Evolutionary conservation across 53 echinoderm and acorn worm species (phyloP).

Genomic region (Holothuria scabra): DNA sequence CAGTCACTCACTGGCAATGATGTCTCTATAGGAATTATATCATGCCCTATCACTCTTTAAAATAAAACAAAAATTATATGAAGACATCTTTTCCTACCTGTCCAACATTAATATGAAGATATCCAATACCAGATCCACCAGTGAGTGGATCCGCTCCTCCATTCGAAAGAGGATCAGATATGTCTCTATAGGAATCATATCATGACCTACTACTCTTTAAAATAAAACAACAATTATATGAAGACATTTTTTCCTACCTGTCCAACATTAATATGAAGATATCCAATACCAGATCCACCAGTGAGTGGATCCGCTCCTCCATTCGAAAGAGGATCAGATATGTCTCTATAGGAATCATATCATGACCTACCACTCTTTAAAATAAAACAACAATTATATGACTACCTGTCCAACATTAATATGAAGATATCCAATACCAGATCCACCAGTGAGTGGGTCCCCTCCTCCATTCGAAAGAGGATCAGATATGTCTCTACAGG

Average conservation of each 20-base stretch:
- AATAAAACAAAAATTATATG: background rate
- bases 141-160: conserved; percentile 51
- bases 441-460: conserved; percentile 60
- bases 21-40: conserved; percentile 70
- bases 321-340: conserved; percentile 61
- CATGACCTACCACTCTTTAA: conserved; percentile 44
- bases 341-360: conserved; percentile 71
- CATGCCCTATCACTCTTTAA: conserved; percentile 44
- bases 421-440: conserved; percentile 76
- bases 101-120: conserved; percentile 64
- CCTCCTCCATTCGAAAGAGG: conserved; percentile 55
- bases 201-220: conserved; percentile 44
- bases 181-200: conserved; percentile 71
- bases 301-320: conserved; percentile 51
- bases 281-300: conserved; percentile 73
- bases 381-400: background rate
- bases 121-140: conserved; percentile 73
- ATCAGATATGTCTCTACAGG: conserved; percentile 57
- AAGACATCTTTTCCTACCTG: too few species aligned
- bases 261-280: conserved; percentile 64
- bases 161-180: conserved; percentile 61
- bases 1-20: background rate
- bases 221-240: background rate
- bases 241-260: too few species aligned
- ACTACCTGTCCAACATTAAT: conserved; percentile 68